A percentile compares a stretch with the other conserved stretches of the same genome.
Evolutionary conservation across 2,797 vertebrate genomes (phyloP).

Genomic region (Sarcoramphus papa): DNA sequence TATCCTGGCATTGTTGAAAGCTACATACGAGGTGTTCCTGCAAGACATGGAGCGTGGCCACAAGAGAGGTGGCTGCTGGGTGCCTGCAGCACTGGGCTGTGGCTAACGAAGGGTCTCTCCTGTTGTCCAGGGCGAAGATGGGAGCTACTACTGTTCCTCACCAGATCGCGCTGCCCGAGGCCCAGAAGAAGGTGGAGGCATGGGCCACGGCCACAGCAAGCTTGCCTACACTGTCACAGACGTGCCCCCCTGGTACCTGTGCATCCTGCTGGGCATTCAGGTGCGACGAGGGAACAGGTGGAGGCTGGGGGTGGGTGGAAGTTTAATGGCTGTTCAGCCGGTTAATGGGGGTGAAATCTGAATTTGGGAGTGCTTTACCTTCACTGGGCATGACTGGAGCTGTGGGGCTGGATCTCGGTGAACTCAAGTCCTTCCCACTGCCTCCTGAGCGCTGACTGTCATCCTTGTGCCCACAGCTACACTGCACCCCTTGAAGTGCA

Average conservation of each 20-base stretch:
- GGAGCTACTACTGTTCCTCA: slow-evolving; percentile 64
- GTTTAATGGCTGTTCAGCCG: neutral
- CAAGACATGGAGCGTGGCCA: fast-evolving
- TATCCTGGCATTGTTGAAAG: neutral
- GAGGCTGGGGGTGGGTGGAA: neutral
- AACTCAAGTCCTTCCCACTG: neutral
- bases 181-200: neutral
- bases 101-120: neutral
- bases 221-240: slow-evolving; percentile 87
- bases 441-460: neutral
- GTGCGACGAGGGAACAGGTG: slow-evolving; percentile 54
- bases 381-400: neutral
- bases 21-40: neutral
- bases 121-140: slow-evolving; percentile 73
- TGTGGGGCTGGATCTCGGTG: neutral
- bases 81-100: neutral
- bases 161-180: neutral
- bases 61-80: neutral
- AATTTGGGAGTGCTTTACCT: neutral
- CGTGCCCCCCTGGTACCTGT: slow-evolving; percentile 91
- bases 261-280: slow-evolving; percentile 92
- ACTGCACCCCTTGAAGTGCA: neutral
- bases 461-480: neutral
- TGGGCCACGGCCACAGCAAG: slow-evolving; percentile 50
- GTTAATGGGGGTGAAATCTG: neutral